Evolutionary conservation across 2,113 vertebrate species (phyloP).

Genomic region (Picathartes gymnocephalus): DNA sequence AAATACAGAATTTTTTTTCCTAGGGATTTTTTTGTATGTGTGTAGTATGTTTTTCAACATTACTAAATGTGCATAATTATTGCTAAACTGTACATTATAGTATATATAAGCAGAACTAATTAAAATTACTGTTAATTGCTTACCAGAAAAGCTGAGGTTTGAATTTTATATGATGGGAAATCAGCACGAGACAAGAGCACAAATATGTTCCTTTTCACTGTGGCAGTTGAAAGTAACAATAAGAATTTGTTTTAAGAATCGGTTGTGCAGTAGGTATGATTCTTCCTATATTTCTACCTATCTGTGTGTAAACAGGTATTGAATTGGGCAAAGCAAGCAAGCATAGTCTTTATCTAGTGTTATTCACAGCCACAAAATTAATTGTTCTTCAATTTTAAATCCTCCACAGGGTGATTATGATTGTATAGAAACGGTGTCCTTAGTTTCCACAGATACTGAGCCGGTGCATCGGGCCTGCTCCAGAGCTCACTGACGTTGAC

Average conservation of each 20-base stretch:
- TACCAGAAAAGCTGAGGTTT: neutral
- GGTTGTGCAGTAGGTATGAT: neutral
- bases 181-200: neutral
- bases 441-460: neutral
- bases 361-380: neutral
- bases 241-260: neutral
- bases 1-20: neutral
- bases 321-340: neutral
- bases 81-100: neutral
- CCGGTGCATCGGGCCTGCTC: neutral
- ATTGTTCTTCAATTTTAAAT: neutral
- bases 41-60: neutral
- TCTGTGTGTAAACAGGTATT: neutral
- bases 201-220: neutral
- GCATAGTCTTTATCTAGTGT: neutral
- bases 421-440: neutral
- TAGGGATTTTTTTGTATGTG: neutral
- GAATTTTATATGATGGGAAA: neutral
- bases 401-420: neutral
- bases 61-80: neutral
- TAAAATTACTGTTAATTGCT: neutral
- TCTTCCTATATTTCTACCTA: neutral
- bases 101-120: neutral
- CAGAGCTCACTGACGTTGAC: neutral
- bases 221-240: neutral